Evolutionary conservation across 2,888 invertebrate species (phyloP), one percentile per base, ranked within the genome.

Genomic region (Leptarthrus brevirostris): DNA sequence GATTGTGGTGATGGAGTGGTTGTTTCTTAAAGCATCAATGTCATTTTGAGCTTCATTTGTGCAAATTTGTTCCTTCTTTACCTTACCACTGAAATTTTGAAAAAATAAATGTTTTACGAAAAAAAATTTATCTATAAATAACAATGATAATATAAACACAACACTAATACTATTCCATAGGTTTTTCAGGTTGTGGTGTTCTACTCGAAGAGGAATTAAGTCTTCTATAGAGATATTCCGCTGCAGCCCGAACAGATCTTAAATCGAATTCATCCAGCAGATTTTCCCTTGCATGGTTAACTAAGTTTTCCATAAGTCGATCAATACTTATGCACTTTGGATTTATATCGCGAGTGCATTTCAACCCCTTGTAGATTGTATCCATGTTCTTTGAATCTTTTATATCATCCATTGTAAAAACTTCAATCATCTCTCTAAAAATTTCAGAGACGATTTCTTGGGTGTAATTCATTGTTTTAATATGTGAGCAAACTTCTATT

Each of bases 211-310:
- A 47, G 1, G 1, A 14, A 20, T 22, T 4, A 1, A 64, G 16
- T 6, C 22, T 20, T 44, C 16, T 5, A 16, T 54, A 40, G 3
- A 76, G 4, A 8, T 14, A n/a, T 10, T 75, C 72, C 8, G 36
- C 52, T 18, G 72, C 74, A 16, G 26, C 14, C 30, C 64, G 72
- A 8, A 76, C 58, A 0, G 72, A 18, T 14, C 56, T 52, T 8
- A 56, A 18, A 16, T 83, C 83, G 3, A 84, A 81, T 1, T 80
- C 80, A 75, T 84, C 84, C 0, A 84, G 77, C 18, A 83, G 76
- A 78, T 84, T 83, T 3, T 80, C 80, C 16, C 79, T 78, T 1
- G 83, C 83, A 78, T 82, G 81, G 1, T 78, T 72, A 1, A 79
- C 44, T 1, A 81, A 78, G 18, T 77, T 77, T 0, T 79, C 77